Base-by-base conservation (phyloP, 2,113 vertebrate genomes). In the Phylloscopus trochiloides region DNA sequence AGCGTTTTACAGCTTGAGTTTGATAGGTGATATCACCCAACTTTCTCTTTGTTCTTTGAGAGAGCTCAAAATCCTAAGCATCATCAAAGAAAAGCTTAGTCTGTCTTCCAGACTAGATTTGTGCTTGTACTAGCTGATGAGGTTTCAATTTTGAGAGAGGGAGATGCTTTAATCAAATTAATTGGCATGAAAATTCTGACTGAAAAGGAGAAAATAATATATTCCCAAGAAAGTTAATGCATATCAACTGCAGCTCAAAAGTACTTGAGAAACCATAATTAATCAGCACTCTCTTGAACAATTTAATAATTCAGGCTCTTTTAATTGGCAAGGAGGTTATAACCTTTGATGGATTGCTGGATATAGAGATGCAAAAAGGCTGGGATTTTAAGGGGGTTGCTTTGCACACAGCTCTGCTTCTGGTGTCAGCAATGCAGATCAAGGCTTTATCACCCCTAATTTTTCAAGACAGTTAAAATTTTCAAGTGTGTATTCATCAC, bases 121-220 rank as follows among this genome's bases (percentile, higher is more conserved):
- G 10, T 59, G 26, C 94, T 89, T 77, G 40, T 81, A 13, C 24
- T 67, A 2, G 51, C 57, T 85, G 74, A 81, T 82, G 85, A 92
- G 28, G 16, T 84, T 92, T 90, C 2, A 3, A 31, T 75, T 92
- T 84, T 42, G 70, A 79, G 40, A 50, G 42, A 45, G 32, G 4
- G 21, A 65, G 34, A n/a, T 67, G 32, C 68, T 95, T 83, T 89
- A 91, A 90, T 95, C 62, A 86, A 88, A 92, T 91, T 93, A 94
- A 93, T 79, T 93, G 92, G 36, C 70, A 72, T 61, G 58, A 81
- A 57, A 85, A 78, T 15, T 79, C 42, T 87, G 57, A 36, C 63
- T 76, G 19, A 61, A 80, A 90, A 52, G 75, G 54, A 63, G 61
- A 94, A 90, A 81, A 63, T 93, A 63, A 87, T 74, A 43, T 75